Evolutionary conservation across 2,113 vertebrate genomes (phyloP).

Genomic region (Cochlearius cochlearius): DNA sequence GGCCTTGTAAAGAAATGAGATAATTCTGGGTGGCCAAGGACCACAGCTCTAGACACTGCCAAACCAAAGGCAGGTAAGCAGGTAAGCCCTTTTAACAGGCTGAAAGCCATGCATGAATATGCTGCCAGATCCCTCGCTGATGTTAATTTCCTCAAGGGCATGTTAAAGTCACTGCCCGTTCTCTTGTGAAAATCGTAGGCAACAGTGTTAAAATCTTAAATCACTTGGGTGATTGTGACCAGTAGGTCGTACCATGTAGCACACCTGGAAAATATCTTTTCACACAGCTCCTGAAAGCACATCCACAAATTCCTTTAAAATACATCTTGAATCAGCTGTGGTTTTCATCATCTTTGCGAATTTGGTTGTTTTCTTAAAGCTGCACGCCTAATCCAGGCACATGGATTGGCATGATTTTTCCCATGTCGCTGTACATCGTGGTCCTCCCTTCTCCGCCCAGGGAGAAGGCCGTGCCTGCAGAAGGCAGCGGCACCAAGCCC

Average conservation of each 20-base stretch:
- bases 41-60: neutral
- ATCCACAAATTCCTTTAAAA: neutral
- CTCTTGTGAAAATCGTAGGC: neutral
- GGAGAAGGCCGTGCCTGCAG: neutral
- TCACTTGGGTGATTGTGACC: neutral
- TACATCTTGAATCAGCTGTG: neutral
- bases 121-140: neutral
- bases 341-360: neutral
- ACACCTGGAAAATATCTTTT: neutral
- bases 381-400: neutral
- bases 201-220: neutral
- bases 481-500: neutral
- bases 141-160: slow-evolving; percentile 8
- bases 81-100: neutral
- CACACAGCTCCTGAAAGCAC: neutral
- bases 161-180: neutral
- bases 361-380: neutral
- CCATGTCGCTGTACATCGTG: neutral
- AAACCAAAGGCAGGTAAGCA: neutral
- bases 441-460: neutral
- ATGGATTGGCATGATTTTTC: neutral
- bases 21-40: neutral
- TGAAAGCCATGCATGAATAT: neutral
- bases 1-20: slow-evolving; percentile 8
- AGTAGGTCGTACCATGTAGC: neutral